Evolutionary conservation across 2,888 invertebrate genomes (phyloP), one percentile per base, ranked within the genome.

Genomic region (Lymantria monacha): DNA sequence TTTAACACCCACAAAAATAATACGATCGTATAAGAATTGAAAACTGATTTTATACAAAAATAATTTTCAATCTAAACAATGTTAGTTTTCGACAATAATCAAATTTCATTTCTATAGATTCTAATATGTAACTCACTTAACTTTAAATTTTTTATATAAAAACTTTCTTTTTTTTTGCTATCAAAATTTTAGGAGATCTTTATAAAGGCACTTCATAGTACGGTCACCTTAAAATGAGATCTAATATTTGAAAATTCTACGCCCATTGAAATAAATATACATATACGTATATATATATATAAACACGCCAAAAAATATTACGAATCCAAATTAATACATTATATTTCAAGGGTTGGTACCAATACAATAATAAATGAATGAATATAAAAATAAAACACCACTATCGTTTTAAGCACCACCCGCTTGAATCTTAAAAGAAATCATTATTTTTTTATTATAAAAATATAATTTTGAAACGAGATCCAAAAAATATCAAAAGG

Each of bases 141-240:
- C 63, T 67, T 76, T 74, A 74, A 64, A 78, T 80, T 79, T 74
- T 79, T 72, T 76, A 79, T 70, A 70, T 72, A 72, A 75, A 70
- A 69, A 69, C 64, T 65, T 73, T 70, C 56, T 55, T 62, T 69
- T 62, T 55, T 62, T 69, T 62, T 68, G 63, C 70, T 68, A 79
- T 78, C 83, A 83, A 83, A 88, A 84, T 70, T 70, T 76, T 76
- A 78, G 74, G 90, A 90, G 89, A 90, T 90, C 89, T 74, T 81
- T 12, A 9, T 59, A 77, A 61, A 84, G 86, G 82, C 85, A 79
- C 69, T 70, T 66, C 70, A 66, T 70, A 69, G 60, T 59, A 52
- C 47, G 14, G 66, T 57, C 73, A 81, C 85, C 85, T 73, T 69
- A 75, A 15, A 41, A 41, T 41, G 41, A 41, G 41, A 41, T 41